A percentile compares a stretch with the other conserved stretches of the same genome.
Conservation (phyloP, 2,888 invertebrate genomes). For the Drosophila limbata region DNA sequence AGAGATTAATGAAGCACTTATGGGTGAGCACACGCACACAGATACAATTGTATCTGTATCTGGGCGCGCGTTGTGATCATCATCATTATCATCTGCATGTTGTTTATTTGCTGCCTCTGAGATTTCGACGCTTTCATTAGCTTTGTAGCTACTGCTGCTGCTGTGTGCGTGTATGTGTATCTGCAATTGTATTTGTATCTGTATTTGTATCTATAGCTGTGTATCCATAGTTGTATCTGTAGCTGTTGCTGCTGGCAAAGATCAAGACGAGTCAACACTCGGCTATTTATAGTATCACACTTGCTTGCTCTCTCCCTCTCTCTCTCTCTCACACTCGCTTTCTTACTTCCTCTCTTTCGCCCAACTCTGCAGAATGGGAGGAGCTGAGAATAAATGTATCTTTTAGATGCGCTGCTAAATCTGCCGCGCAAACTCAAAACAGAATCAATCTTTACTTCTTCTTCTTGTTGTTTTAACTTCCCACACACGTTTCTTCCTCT, state of each 20-base stretch:
- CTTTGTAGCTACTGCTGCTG: constrained; percentile 17
- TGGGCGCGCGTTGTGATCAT: constrained; percentile 42
- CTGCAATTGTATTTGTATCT: constrained; percentile 33
- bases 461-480: constrained; percentile 29
- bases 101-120: constrained; percentile 54
- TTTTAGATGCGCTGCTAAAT: constrained; percentile 44
- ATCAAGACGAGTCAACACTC: constrained; percentile 53
- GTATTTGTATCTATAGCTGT: constrained; percentile 18
- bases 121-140: constrained; percentile 69
- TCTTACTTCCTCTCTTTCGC: neutral
- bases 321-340: constrained; percentile 7
- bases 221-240: constrained; percentile 21
- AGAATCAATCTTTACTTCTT: constrained; percentile 26
- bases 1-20: constrained; percentile 82
- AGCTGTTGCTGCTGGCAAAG: constrained; percentile 47
- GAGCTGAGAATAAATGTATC: constrained; percentile 45
- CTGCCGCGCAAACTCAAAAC: constrained; percentile 7
- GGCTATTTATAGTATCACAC: constrained; percentile 55
- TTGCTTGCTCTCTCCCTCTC: neutral
- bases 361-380: constrained; percentile 28
- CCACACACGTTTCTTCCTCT: constrained; percentile 36
- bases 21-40: constrained; percentile 59
- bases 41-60: constrained; percentile 32
- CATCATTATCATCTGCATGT: constrained; percentile 37
- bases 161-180: constrained; percentile 23